Percentiles rank a stretch among this genome's conserved stretches.
Conservation (phyloP, 2,113 vertebrate genomes). For the Tenebrosternarchus preto region DNA sequence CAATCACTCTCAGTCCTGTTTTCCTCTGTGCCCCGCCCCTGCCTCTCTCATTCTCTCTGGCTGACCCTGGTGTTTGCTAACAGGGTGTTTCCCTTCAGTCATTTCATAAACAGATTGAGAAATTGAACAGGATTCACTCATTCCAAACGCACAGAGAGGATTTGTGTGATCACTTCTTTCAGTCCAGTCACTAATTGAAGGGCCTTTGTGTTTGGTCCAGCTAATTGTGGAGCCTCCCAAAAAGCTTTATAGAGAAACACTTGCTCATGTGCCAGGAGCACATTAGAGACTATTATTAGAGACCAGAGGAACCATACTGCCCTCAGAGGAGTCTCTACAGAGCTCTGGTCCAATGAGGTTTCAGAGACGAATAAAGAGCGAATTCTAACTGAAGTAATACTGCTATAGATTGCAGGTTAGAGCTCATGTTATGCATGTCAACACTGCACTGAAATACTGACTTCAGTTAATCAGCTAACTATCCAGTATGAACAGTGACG, state of each 20-base stretch:
- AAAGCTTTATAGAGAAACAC: slow-evolving; percentile 27
- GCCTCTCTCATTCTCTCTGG: neutral
- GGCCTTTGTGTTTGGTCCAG: neutral
- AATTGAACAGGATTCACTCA: slow-evolving; percentile 1
- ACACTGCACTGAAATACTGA: neutral
- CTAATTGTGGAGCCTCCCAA: neutral
- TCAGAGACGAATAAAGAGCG: neutral
- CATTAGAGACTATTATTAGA: slow-evolving; percentile 12
- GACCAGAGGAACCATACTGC: too few species aligned
- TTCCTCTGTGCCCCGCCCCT: neutral
- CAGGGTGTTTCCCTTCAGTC: slow-evolving; percentile 36
- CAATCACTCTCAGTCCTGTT: slow-evolving; percentile 33
- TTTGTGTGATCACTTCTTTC: neutral
- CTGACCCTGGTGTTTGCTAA: slow-evolving; percentile 37
- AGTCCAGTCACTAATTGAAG: neutral
- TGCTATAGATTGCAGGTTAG: neutral
- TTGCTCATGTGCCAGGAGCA: slow-evolving; percentile 7
- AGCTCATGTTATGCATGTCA: neutral
- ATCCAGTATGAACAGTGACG: neutral
- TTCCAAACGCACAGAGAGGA: neutral
- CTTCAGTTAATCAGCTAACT: neutral
- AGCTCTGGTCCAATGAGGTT: neutral
- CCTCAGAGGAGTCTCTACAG: too few species aligned
- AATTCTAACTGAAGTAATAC: neutral
- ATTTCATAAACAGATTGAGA: slow-evolving; percentile 12